Percentiles rank a stretch among this genome's conserved stretches.
phyloP scores from a whole-genome alignment of 1,140 invertebrate genomes.

The Drosophila kepulauana region DNA sequence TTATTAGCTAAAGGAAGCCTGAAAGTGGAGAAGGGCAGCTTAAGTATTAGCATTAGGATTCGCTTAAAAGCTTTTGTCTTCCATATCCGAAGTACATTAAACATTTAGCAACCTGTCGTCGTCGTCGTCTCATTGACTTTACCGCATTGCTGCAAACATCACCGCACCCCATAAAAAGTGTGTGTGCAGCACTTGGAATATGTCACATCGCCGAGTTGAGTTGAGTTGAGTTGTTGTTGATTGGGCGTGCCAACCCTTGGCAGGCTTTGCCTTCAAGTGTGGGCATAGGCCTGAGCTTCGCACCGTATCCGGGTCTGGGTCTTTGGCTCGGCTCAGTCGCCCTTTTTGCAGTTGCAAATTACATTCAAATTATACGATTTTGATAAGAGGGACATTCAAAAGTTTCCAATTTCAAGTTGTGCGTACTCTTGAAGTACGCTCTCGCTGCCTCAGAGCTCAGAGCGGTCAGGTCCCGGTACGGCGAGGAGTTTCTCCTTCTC shows the following conservation, averaged over 20 bases:
- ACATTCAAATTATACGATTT: slow-evolving; percentile 85
- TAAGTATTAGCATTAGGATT: slow-evolving; percentile 34
- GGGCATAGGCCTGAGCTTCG: background rate
- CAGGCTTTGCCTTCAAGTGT: too few relatives aligned
- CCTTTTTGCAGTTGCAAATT: slow-evolving; percentile 82
- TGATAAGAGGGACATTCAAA: slow-evolving; percentile 84
- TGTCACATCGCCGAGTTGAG: slow-evolving; percentile 22
- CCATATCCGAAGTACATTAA: slow-evolving; percentile 59
- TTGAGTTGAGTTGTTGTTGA: too few relatives aligned
- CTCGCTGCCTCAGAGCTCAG: slow-evolving; percentile 1
- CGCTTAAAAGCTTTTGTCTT: slow-evolving; percentile 68
- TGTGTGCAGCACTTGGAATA: slow-evolving; percentile 9
- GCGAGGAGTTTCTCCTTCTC: background rate
- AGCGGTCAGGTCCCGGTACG: background rate
- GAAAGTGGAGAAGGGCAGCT: background rate
- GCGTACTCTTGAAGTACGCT: slow-evolving; percentile 69
- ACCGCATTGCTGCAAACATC: slow-evolving; percentile 70
- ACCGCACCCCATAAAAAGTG: background rate
- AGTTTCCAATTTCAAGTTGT: slow-evolving; percentile 84
- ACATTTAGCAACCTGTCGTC: slow-evolving; percentile 74
- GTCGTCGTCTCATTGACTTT: slow-evolving; percentile 67
- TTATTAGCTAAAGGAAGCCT: background rate
- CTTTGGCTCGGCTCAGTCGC: slow-evolving; percentile 33
- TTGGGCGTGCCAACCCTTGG: slow-evolving; percentile 34
- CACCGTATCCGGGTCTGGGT: background rate